These are phyloP conservation scores for Drosophila oshimai DNA, from an alignment of 1,140 invertebrate species.

Conservation along the genomic window DNA sequence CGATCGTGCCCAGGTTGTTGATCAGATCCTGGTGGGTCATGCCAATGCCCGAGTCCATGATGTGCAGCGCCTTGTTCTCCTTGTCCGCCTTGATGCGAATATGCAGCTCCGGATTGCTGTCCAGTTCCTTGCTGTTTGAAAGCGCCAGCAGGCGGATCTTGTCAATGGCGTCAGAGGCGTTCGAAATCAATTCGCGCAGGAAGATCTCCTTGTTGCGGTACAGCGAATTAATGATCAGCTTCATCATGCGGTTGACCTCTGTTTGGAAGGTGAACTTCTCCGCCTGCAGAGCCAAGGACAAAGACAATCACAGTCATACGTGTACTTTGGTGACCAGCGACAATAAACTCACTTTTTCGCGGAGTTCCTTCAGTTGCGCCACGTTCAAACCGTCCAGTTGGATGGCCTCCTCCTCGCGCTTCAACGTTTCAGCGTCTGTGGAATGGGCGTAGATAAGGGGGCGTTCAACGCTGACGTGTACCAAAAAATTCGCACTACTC, in stretches of 20 bases:
- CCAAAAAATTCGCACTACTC: slow-evolving; percentile 4
- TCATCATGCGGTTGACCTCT: slow-evolving; percentile 99
- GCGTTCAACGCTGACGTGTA: slow-evolving; percentile 71
- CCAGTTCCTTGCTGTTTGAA: slow-evolving; percentile 91
- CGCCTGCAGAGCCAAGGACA: slow-evolving; percentile 82
- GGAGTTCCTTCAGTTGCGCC: slow-evolving; percentile 95
- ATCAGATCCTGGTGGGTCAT: slow-evolving; percentile 98
- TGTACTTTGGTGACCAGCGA: neutral
- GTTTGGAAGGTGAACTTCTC: slow-evolving; percentile 98
- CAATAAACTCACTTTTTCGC: slow-evolving; percentile 86
- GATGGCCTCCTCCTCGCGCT: slow-evolving; percentile 97
- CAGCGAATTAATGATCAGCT: slow-evolving; percentile 98
- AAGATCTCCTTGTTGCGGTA: slow-evolving; percentile 99
- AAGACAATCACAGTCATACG: slow-evolving; percentile 11
- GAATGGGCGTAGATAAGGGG: slow-evolving; percentile 17
- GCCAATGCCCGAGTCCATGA: slow-evolving; percentile 98
- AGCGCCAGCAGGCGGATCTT: slow-evolving; percentile 97
- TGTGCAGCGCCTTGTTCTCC: slow-evolving; percentile 96
- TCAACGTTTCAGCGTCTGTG: slow-evolving; percentile 89
- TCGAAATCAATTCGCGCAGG: slow-evolving; percentile 98
- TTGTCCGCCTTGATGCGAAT: slow-evolving; percentile 99
- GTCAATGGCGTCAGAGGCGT: slow-evolving; percentile 97
- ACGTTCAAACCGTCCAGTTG: slow-evolving; percentile 97
- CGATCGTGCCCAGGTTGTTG: slow-evolving; percentile 99
- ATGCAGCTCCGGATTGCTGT: slow-evolving; percentile 91